A percentile compares a stretch with the other conserved stretches of the same genome.
Evolutionary conservation across 2,888 invertebrate species (phyloP).

Genomic region (Coecobrya sp.): DNA sequence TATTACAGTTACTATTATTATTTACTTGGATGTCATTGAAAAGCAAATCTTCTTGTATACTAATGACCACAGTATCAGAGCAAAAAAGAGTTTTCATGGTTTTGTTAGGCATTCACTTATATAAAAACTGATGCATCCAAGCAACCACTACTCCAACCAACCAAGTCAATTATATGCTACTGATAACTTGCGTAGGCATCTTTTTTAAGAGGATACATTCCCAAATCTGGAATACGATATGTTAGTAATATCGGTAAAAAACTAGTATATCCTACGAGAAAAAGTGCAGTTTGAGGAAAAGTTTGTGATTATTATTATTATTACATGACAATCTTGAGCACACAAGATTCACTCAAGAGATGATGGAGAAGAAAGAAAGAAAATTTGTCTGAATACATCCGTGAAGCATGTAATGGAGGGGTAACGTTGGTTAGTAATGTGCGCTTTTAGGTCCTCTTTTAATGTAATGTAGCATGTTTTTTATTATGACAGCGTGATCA

Average conservation of each 20-base stretch:
- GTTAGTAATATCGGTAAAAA: no score
- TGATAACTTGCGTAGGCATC: not conserved
- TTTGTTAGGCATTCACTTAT: not conserved
- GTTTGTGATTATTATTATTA: not conserved
- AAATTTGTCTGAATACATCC: no score
- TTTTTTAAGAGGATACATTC: no score
- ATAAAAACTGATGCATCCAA: not conserved
- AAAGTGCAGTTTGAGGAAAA: not conserved
- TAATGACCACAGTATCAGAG: not conserved
- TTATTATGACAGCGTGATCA: conserved; percentile 34
- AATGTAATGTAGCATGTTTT: not conserved
- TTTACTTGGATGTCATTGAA: not conserved
- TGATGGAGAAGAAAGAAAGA: not conserved
- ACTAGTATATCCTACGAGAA: not conserved
- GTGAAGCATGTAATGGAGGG: not conserved
- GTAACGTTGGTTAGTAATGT: not conserved
- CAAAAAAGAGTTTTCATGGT: not conserved
- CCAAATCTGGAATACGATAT: no score
- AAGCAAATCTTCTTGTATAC: not conserved
- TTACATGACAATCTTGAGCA: not conserved
- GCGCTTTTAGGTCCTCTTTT: not conserved
- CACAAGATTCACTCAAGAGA: not conserved
- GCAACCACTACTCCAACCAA: no score
- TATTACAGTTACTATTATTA: not conserved
- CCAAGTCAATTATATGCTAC: conserved; percentile 27